Evolutionary conservation across 2,797 vertebrate species (phyloP).

Genomic region (Discoglossus pictus): DNA sequence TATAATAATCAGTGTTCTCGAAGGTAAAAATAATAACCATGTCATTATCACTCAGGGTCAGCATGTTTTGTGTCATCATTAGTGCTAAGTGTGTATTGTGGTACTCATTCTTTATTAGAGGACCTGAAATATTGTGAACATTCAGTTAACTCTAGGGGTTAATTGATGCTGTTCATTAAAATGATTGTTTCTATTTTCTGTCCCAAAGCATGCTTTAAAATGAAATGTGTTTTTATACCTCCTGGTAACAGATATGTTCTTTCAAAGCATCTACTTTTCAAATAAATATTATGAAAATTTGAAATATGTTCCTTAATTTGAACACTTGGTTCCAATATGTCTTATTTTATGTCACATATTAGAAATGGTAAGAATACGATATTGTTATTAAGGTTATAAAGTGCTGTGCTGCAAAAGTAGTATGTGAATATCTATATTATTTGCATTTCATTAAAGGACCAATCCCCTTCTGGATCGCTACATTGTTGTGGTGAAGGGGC

Average conservation of each 20-base stretch:
- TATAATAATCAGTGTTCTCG: constrained; percentile 28
- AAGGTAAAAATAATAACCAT: constrained; percentile 41
- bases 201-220: constrained; percentile 24
- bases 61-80: constrained; percentile 29
- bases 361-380: too few species aligned
- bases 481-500: too few species aligned
- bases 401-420: too few species aligned
- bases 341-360: too few species aligned
- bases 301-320: too few species aligned
- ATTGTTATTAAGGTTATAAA: too few species aligned
- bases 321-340: too few species aligned
- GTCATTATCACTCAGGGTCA: constrained; percentile 43
- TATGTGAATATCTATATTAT: too few species aligned
- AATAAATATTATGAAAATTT: too few species aligned
- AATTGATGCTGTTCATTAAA: constrained; percentile 48
- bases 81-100: constrained; percentile 32
- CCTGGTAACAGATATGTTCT: constrained; percentile 24
- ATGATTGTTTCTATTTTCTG: constrained; percentile 32
- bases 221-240: constrained; percentile 18
- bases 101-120: constrained; percentile 24
- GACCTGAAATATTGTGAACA: constrained; percentile 22
- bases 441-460: too few species aligned
- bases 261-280: constrained; percentile 2
- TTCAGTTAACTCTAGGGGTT: constrained; percentile 32
- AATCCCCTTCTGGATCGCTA: too few species aligned